Base-by-base conservation (phyloP, 2,888 invertebrate genomes). In the Electrophaes corylata region DNA sequence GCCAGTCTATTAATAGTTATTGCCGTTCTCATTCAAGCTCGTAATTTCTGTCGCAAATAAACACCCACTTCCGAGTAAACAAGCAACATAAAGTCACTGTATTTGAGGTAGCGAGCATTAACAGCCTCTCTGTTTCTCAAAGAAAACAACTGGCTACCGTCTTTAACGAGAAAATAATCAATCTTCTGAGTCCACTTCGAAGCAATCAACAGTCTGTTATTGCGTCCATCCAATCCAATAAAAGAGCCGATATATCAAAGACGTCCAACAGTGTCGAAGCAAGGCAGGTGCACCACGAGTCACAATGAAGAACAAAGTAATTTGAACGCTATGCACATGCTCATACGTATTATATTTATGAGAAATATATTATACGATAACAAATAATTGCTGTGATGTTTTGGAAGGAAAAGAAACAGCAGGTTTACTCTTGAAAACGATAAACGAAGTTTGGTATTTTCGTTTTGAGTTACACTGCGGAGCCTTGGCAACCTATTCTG, bases 161-260 rank as follows among this genome's bases (percentile, higher is more conserved):
- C 63, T 73, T 78, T 88, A 89, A 86, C 83, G 83, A 88, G 89
- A 88, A 90, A 91, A 91, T 89, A 91, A 91, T 91, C 91, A 91
- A 91, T 91, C 89, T 89, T 81, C 81, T 79, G 70, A 84, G 86
- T 89, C 87, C 83, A 88, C 88, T 88, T 84, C 81, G 86, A 90
- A 89, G 88, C 92, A 92, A 92, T 92, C 92, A 92, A 87, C 84
- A 84, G 84, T 88, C 83, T 86, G 86, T 88, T 91, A 90, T 91
- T 91, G 85, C 86, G 88, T 88, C 88, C 84, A 84, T 88, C 85
- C 87, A 86, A 91, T 91, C 84, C 85, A 87, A 91, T 92, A 89
- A 86, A 86, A 85, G 88, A 84, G 81, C 75, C 89, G 91, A 92
- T 92, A 84, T 90, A 92, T 92, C 92, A 92, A 91, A 91, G 90